Evolutionary conservation across 2,888 invertebrate species (phyloP), one percentile per base, ranked within the genome.

Genomic region (Acrobasis consociella): DNA sequence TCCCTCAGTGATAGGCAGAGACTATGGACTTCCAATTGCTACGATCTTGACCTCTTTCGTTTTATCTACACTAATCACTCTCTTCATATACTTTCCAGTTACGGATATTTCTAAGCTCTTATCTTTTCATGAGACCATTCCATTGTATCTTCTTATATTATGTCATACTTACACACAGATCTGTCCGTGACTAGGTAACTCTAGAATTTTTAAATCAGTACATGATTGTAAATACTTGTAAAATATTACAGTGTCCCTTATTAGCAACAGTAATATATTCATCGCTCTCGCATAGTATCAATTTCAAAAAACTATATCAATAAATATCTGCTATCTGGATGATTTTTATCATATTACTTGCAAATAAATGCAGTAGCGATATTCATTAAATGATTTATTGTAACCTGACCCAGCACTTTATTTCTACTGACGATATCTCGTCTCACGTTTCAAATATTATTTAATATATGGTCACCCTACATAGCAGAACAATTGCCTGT

Each of bases 401-500:
- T 39, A 50, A 51, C 10, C 39, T 50, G 10, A 51, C 16, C 17
- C 51, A 39, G 16, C 38, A 31, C 15, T 31, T 31, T 22, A 13
- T 13, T 31, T 22, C 16, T 13, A 5, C 31, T 17, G 49, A 49
- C 46, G 31, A 58, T 11, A 46, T 58, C 17, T 22, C 46, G 17
- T 42, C 46, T 58, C 58, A 22, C 8, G 17, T 64, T n/a, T 9
- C 13, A 8, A 22, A 5, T 31, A 31, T 31, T 31, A 31, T 31
- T 31, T 31, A 2, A 7, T 5, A 59, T 50, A 71, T 87, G 78
- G 87, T 78, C 49, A 75, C 78, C 76, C 75, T 76, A 83, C 65
- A 38, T 50, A 66, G 75, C 78, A 79, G 82, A 86, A 87, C 85
- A 87, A 89, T 88, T 79, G 75, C 78, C 79, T 84, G 85, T 89